These are phyloP conservation scores for Gnathonemus longibarbis DNA, from an alignment of 2,113 vertebrate species.

Conservation along the genomic window DNA sequence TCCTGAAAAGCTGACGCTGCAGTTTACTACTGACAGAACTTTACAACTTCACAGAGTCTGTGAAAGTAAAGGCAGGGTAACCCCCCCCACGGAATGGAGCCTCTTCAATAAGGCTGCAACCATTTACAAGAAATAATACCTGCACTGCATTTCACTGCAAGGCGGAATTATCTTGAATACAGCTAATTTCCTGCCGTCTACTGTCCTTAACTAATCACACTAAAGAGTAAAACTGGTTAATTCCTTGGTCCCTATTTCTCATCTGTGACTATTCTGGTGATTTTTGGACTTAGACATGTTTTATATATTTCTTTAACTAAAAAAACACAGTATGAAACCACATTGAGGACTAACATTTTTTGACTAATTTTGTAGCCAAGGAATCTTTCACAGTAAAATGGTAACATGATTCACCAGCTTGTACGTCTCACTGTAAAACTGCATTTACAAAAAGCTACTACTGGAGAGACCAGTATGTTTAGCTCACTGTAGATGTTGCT, in stretches of 20 bases:
- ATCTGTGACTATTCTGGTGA: not conserved
- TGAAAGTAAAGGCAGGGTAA: not conserved
- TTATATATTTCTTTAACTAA: not conserved
- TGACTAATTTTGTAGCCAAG: not conserved
- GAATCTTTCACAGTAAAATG: not conserved
- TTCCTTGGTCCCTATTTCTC: not conserved
- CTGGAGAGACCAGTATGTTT: not conserved
- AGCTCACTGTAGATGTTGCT: not conserved
- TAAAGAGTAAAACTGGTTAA: not conserved
- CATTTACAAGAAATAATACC: not conserved
- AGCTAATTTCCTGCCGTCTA: not conserved
- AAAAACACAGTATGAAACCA: not conserved
- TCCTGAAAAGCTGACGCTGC: not conserved
- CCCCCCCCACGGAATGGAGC: not conserved
- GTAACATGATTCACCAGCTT: not conserved
- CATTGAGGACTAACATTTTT: not conserved
- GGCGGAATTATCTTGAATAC: not conserved
- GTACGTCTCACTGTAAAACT: not conserved
- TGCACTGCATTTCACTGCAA: not conserved
- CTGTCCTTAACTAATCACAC: not conserved
- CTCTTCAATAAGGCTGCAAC: not conserved
- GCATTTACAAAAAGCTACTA: not conserved
- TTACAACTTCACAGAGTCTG: not conserved
- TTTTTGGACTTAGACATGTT: not conserved
- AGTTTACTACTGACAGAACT: not conserved